These are phyloP conservation scores for Epirrhoe tristata DNA, from an alignment of 2,888 invertebrate genomes.

Conservation along the genomic window DNA sequence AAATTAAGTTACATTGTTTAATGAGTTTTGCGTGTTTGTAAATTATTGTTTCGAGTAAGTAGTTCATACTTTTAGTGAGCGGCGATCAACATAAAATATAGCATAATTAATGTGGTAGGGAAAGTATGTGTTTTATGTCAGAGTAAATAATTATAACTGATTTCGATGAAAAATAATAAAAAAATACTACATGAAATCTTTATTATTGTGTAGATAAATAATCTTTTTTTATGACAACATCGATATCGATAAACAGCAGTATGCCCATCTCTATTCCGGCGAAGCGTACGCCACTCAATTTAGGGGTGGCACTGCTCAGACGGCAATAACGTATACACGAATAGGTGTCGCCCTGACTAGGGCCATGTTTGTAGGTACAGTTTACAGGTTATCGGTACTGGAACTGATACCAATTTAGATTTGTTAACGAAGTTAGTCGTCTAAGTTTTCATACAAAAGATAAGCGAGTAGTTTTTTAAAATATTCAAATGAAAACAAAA, in stretches of 20 bases:
- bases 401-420: not conserved
- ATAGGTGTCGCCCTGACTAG: slow-evolving; percentile 59
- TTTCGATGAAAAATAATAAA: too few species aligned
- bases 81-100: not conserved
- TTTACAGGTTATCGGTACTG: slow-evolving; percentile 7
- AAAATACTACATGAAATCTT: too few species aligned
- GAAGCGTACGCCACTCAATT: slow-evolving; percentile 61
- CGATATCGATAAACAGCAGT: slow-evolving; percentile 47
- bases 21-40: not conserved
- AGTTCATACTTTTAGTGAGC: not conserved
- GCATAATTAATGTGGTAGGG: too few species aligned
- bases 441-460: too few species aligned
- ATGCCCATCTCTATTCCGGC: slow-evolving; percentile 55
- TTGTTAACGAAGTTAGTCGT: not conserved
- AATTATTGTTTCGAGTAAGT: not conserved
- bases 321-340: slow-evolving; percentile 67
- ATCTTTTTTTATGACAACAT: not conserved
- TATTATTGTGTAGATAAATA: not conserved
- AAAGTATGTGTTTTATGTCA: not conserved
- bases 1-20: slow-evolving; percentile 11
- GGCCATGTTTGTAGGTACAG: slow-evolving; percentile 1
- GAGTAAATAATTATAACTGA: too few species aligned
- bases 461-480: too few species aligned
- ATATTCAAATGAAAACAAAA: too few species aligned
- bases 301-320: slow-evolving; percentile 73